Base-by-base conservation (phyloP, 64 coral and sea anemone species). In the Cladopsammia gracilis region DNA sequence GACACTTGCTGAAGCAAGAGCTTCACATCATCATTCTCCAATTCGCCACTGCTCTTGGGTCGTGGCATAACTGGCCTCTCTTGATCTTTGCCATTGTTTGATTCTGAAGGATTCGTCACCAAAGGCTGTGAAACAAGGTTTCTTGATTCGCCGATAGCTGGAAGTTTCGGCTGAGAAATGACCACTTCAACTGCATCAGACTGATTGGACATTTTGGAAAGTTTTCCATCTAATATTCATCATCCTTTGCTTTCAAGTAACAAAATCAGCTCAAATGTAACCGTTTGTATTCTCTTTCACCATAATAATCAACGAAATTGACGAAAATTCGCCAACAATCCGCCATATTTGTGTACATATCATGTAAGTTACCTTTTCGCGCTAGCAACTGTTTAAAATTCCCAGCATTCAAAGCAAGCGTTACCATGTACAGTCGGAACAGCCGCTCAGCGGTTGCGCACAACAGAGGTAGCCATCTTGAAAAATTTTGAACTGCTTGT, bases 381-480 rank as follows among this genome's bases (percentile, higher is more conserved):
- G 90, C n/a, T 96, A 96, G 95, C 95, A 96, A 96, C 95, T 93
- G 95, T 90, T 96, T 90, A 96, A 86, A 76, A 70, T 90, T 83
- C 95, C 95, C 95, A 89, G 79, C 78, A 85, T 89, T 44, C 90
- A 77, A 25, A 68, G 86, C 95, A 76, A 69, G 66, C 58, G 71
- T 87, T 93, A 78, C 87, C 54, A 95, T 95, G 89, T 54, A 95
- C 82, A 68, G 89, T 62, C 89, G 93, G 93, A 90, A 90, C 89
- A 87, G 58, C 56, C 10, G 1, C 5, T 78, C 93, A 86, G 93
- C 93, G 93, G 93, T 10, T 26, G 59, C 90, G 20, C 78, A 22
- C 58, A 86, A 60, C 14, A 54, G 12, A 42, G 52, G 77, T 24
- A 68, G 51, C 64, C 64, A 90, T 89, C 44, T 89, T 89, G 65